Percentiles rank a stretch among this genome's conserved stretches.
Conservation (phyloP, 2,888 invertebrate genomes). For the Cryptophagus acutangulus region DNA sequence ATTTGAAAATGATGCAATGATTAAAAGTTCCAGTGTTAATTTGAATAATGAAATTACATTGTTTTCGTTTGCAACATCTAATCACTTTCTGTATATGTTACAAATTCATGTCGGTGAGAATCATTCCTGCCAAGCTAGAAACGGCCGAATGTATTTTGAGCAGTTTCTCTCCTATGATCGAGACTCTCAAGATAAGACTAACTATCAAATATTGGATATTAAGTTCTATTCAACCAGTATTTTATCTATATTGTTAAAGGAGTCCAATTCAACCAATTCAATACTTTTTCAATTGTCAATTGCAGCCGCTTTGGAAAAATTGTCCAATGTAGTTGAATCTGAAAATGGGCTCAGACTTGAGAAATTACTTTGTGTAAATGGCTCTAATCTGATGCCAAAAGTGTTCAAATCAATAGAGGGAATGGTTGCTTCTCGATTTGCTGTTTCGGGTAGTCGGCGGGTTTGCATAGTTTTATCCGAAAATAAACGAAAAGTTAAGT, state of each 20-base stretch:
- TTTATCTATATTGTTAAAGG: conserved; percentile 66
- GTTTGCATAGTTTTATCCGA: conserved; percentile 82
- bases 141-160: conserved; percentile 54
- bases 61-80: conserved; percentile 51
- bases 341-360: conserved; percentile 36
- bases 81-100: conserved; percentile 51
- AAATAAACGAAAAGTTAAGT: conserved; percentile 71
- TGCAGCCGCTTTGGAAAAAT: conserved; percentile 38
- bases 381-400: conserved; percentile 52
- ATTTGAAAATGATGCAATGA: conserved; percentile 27
- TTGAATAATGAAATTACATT: conserved; percentile 52
- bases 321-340: conserved; percentile 27
- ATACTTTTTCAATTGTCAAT: conserved; percentile 37
- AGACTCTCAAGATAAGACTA: conserved; percentile 12
- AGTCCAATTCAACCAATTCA: conserved; percentile 43
- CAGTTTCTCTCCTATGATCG: conserved; percentile 33
- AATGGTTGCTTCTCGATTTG: conserved; percentile 63
- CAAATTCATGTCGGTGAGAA: conserved; percentile 47
- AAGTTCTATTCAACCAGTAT: conserved; percentile 72
- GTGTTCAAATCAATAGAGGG: conserved; percentile 61
- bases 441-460: conserved; percentile 79
- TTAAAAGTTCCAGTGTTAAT: conserved; percentile 51
- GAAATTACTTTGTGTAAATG: conserved; percentile 50
- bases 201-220: conserved; percentile 59
- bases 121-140: conserved; percentile 42